Evolutionary conservation across 1,140 invertebrate species (phyloP).

Genomic region (Melitaea cinxia): DNA sequence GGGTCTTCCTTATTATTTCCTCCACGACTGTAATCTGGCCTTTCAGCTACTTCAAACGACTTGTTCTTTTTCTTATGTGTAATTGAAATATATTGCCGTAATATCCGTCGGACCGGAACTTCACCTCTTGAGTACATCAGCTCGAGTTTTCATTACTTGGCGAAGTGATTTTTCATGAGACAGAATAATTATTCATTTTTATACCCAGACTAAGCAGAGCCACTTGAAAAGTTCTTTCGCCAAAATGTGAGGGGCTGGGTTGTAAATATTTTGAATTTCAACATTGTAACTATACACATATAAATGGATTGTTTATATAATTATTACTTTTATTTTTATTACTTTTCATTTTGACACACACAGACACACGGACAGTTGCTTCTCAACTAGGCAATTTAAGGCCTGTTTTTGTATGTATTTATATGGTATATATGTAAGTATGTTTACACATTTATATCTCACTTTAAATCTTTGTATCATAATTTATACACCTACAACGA

Average conservation of each 20-base stretch:
- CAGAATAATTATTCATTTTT: conserved; percentile 78
- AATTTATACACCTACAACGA: too few relatives aligned
- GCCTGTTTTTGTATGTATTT: too few relatives aligned
- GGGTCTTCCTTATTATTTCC: conserved; percentile 74
- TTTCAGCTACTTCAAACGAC: conserved; percentile 78
- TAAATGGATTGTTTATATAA: conserved; percentile 1
- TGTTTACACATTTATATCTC: too few relatives aligned
- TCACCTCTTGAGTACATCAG: conserved; percentile 71
- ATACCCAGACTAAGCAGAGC: conserved; percentile 50
- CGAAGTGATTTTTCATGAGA: conserved; percentile 75
- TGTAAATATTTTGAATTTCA: conserved; percentile 47
- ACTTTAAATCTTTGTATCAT: too few relatives aligned
- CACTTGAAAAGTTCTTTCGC: conserved; percentile 58
- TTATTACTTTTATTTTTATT: too few relatives aligned
- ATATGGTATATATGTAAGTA: too few relatives aligned
- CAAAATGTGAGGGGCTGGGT: conserved; percentile 46
- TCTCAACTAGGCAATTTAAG: too few relatives aligned
- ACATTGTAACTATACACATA: conserved; percentile 1
- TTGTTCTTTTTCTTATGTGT: conserved; percentile 81
- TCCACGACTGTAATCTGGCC: conserved; percentile 74
- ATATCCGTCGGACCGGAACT: conserved; percentile 75
- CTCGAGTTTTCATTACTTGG: conserved; percentile 77
- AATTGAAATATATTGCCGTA: conserved; percentile 82
- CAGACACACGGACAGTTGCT: too few relatives aligned
- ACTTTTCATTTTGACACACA: too few relatives aligned